phyloP scores from a whole-genome alignment of 2,113 vertebrate species.

The Oxyura jamaicensis region DNA sequence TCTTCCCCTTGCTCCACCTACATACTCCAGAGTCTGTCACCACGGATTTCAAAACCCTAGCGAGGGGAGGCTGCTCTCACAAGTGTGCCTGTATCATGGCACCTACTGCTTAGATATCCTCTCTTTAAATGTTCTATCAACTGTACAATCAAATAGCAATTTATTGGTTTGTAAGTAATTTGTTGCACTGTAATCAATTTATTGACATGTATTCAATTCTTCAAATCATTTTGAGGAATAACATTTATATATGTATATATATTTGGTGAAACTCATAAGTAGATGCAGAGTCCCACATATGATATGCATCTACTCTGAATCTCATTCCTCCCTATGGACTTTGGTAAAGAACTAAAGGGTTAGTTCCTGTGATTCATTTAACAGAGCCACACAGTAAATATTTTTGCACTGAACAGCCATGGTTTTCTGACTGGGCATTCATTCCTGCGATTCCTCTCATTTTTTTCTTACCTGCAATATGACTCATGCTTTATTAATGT shows the following conservation, averaged over 20 bases:
- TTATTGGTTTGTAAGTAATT: background rate
- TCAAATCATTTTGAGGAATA: background rate
- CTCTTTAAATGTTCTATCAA: background rate
- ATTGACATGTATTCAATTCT: background rate
- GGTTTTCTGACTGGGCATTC: background rate
- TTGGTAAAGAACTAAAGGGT: background rate
- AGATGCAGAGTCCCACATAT: too few relatives aligned
- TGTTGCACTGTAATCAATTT: background rate
- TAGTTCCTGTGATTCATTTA: background rate
- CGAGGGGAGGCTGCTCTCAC: background rate
- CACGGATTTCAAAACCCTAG: background rate
- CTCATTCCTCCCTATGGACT: too few relatives aligned
- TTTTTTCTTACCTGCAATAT: conserved; percentile 21
- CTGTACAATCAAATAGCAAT: background rate
- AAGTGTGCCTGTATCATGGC: background rate
- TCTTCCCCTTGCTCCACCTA: background rate
- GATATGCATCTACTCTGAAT: too few relatives aligned
- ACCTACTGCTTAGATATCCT: background rate
- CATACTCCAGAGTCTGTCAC: background rate
- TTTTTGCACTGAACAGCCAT: background rate
- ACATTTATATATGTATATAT: too few relatives aligned
- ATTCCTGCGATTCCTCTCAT: background rate
- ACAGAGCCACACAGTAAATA: background rate
- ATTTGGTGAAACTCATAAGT: too few relatives aligned
- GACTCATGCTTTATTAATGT: conserved; percentile 27